Conservation (phyloP, 37 sponge, comb jelly and placozoan species). For the Lycopodina hypogea region DNA sequence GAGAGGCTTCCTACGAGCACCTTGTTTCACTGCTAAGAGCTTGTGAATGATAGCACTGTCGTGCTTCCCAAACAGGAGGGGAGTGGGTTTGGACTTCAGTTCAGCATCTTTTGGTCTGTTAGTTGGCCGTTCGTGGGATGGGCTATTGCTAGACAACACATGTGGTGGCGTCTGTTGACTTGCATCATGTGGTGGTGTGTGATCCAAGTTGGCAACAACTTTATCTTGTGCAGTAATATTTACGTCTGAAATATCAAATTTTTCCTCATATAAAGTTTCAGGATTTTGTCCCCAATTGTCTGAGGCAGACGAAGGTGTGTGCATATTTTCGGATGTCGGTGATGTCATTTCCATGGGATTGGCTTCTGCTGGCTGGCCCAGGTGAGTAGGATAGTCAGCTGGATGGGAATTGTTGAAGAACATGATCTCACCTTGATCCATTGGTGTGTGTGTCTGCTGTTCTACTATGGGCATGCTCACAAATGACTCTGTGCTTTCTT, state of each 20-base stretch:
- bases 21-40: constrained; percentile 16
- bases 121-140: not conserved
- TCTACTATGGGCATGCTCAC: not conserved
- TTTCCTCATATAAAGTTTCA: constrained; percentile 23
- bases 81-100: not conserved
- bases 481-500: not conserved
- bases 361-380: not conserved
- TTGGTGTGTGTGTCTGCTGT: not conserved
- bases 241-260: constrained; percentile 17
- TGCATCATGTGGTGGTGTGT: not conserved
- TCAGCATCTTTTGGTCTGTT: not conserved
- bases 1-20: constrained; percentile 10
- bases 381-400: not conserved
- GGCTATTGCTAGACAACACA: not conserved
- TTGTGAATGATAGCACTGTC: constrained; percentile 57
- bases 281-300: constrained; percentile 14
- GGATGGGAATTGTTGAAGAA: not conserved
- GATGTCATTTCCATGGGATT: not conserved
- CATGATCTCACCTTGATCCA: not conserved
- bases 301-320: not conserved
- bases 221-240: not conserved
- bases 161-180: not conserved
- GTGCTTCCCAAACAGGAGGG: constrained; percentile 41
- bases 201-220: not conserved
- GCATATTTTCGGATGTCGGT: constrained; percentile 1